phyloP scores from a whole-genome alignment of 2,113 vertebrate species.

The Phalacrocorax carbo region DNA sequence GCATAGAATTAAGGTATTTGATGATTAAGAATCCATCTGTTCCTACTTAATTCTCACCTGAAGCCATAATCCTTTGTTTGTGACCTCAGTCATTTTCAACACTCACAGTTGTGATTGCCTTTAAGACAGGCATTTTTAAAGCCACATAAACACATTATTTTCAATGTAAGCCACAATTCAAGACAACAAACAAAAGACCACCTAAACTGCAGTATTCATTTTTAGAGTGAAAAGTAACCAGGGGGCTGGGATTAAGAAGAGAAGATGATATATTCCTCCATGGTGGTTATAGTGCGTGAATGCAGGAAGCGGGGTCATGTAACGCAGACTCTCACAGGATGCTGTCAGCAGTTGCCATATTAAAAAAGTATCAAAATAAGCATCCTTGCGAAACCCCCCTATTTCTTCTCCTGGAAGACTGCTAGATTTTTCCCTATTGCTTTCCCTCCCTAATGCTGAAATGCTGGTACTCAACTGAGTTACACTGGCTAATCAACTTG shows the following conservation, averaged over 20 bases:
- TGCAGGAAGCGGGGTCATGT: not conserved
- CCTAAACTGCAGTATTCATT: not conserved
- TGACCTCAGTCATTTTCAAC: conserved; percentile 38
- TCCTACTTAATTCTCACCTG: conserved; percentile 58
- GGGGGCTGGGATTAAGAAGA: not conserved
- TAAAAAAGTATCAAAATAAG: not conserved
- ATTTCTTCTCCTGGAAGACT: not conserved
- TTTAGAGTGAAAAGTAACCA: not conserved
- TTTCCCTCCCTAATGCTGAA: not conserved
- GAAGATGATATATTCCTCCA: not conserved
- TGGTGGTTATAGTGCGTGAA: not conserved
- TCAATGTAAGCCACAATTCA: not conserved
- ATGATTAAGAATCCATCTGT: conserved; percentile 66
- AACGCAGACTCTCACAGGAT: not conserved
- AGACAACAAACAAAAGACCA: not conserved
- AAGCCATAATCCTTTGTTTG: conserved; percentile 51
- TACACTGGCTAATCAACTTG: not conserved
- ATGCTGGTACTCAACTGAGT: not conserved
- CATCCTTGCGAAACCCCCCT: not conserved
- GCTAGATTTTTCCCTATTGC: not conserved
- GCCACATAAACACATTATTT: not conserved
- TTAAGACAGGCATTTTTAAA: conserved; percentile 32
- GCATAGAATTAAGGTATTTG: conserved; percentile 46
- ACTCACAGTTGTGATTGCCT: not conserved
- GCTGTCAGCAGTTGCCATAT: not conserved